These are phyloP conservation scores for Orchesella cincta DNA, from an alignment of 1,140 invertebrate species.

Conservation along the genomic window DNA sequence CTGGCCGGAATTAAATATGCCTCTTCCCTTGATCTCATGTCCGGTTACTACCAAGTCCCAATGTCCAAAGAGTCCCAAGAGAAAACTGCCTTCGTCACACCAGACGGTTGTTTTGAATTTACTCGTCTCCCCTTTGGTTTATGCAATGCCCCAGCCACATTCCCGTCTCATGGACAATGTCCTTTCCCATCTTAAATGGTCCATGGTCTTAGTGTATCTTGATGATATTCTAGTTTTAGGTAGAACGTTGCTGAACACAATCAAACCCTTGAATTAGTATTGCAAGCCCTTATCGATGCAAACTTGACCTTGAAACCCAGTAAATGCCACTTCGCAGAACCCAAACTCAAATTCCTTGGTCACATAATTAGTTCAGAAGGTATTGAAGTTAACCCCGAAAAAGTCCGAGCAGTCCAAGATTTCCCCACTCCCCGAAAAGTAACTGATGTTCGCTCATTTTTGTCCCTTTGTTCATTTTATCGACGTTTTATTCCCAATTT, in stretches of 20 bases:
- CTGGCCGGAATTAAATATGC: background rate
- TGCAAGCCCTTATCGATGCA: background rate
- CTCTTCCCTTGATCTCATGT: constrained; percentile 5
- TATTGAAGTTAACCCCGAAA: constrained; percentile 15
- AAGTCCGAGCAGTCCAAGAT: background rate
- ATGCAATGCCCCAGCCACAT: constrained; percentile 54
- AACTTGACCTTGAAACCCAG: constrained; percentile 37
- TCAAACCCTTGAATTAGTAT: constrained; percentile 13
- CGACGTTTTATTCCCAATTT: constrained; percentile 55
- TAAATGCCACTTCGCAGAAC: constrained; percentile 36
- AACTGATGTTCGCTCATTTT: constrained; percentile 51
- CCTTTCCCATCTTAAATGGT: constrained; percentile 42
- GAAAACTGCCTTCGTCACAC: constrained; percentile 58
- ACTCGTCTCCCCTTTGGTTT: constrained; percentile 55
- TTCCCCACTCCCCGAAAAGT: constrained; percentile 28
- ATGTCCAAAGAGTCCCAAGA: constrained; percentile 48
- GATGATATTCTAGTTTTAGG: constrained; percentile 49
- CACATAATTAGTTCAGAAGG: constrained; percentile 31
- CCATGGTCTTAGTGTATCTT: constrained; percentile 47
- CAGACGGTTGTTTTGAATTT: constrained; percentile 55
- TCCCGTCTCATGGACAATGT: constrained; percentile 55
- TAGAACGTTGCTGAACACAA: constrained; percentile 29
- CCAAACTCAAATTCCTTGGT: constrained; percentile 33
- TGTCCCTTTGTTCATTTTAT: constrained; percentile 55
- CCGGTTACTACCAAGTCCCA: constrained; percentile 52